phyloP scores from a whole-genome alignment of 2,113 vertebrate genomes.

The Nanorana parkeri region DNA sequence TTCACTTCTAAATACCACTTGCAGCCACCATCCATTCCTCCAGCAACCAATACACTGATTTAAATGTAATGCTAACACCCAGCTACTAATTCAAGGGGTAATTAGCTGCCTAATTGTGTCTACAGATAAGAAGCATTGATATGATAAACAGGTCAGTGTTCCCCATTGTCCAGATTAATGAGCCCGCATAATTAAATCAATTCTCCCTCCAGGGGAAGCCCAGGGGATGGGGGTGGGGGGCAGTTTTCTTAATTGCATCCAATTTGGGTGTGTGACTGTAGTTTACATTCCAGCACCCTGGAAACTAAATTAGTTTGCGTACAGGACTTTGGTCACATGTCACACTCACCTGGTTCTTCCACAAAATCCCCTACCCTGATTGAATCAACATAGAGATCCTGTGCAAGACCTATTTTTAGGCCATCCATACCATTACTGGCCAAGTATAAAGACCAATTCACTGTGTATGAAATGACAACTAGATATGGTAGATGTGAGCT shows the following conservation, averaged over 20 bases:
- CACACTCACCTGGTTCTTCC: background rate
- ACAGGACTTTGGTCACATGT: constrained; percentile 8
- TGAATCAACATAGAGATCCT: too few species aligned
- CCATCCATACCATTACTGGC: too few species aligned
- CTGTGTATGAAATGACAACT: too few species aligned
- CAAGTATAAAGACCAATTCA: too few species aligned
- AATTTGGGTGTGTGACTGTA: constrained; percentile 16
- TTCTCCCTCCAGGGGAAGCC: constrained; percentile 19
- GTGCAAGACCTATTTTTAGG: too few species aligned
- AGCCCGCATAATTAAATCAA: constrained; percentile 51
- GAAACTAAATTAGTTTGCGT: constrained; percentile 44
- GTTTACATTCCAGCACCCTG: constrained; percentile 26
- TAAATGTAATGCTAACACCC: constrained; percentile 37
- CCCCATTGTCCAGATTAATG: constrained; percentile 41
- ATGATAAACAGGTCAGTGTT: constrained; percentile 42
- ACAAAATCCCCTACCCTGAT: background rate
- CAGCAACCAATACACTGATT: constrained; percentile 19
- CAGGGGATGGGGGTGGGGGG: background rate
- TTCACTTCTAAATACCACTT: background rate
- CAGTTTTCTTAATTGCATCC: constrained; percentile 33
- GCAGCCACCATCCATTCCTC: background rate
- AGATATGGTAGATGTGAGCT: too few species aligned
- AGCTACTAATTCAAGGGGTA: constrained; percentile 45
- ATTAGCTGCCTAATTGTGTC: constrained; percentile 56
- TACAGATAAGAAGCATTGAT: constrained; percentile 50